Conservation (phyloP, 2,888 invertebrate genomes). For the Sipha maydis region DNA sequence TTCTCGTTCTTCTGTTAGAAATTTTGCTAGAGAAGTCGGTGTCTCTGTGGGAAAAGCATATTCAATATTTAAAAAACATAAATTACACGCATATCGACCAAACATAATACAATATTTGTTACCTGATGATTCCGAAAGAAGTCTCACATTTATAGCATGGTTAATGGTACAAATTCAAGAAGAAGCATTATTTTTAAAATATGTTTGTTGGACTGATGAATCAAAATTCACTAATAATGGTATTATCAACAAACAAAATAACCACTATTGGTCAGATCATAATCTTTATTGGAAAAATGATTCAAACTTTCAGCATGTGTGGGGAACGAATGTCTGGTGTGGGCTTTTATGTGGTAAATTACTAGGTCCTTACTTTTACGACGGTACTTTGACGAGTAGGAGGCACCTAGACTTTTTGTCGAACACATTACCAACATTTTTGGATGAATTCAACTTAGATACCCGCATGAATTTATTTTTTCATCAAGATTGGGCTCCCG, state of each 20-base stretch:
- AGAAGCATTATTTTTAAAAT: slow-evolving; percentile 34
- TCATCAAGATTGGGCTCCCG: neutral
- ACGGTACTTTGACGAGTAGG: neutral
- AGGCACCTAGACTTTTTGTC: neutral
- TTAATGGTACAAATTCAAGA: slow-evolving; percentile 22
- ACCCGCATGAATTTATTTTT: neutral
- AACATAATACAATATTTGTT: slow-evolving; percentile 4
- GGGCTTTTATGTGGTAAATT: slow-evolving; percentile 16
- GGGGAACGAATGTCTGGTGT: slow-evolving; percentile 22
- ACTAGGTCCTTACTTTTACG: slow-evolving; percentile 12
- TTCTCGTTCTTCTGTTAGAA: neutral
- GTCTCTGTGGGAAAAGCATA: neutral
- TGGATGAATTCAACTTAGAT: neutral
- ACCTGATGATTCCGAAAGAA: slow-evolving; percentile 23
- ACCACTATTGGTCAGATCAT: neutral
- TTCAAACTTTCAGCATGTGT: slow-evolving; percentile 7
- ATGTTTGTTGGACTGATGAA: slow-evolving; percentile 7
- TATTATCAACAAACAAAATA: slow-evolving; percentile 2
- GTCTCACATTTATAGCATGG: slow-evolving; percentile 28
- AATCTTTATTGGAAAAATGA: slow-evolving; percentile 11
- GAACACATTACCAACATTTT: neutral
- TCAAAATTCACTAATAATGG: slow-evolving; percentile 19
- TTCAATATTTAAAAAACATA: neutral
- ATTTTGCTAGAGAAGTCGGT: neutral
- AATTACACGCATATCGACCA: slow-evolving; percentile 17